Percentiles rank a stretch among this genome's conserved stretches.
Evolutionary conservation across 1,140 invertebrate genomes (phyloP).

Genomic region (Euura lappo): DNA sequence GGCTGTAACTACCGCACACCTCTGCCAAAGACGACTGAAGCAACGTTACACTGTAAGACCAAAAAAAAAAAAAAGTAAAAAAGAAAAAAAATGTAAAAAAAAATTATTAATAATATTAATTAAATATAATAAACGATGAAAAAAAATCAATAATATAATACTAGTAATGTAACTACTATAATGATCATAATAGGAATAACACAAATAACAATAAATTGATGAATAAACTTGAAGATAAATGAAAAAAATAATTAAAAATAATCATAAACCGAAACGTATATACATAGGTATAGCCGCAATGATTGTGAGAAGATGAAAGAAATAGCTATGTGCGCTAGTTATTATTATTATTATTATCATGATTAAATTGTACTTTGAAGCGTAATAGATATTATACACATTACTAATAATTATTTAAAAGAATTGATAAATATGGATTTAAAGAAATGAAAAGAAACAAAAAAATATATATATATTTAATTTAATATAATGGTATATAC

Average conservation of each 20-base stretch:
- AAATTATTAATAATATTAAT: conserved; percentile 5
- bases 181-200: conserved; percentile 19
- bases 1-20: conserved; percentile 34
- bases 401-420: conserved; percentile 22
- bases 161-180: conserved; percentile 2
- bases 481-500: conserved; percentile 22
- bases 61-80: conserved; percentile 36
- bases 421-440: conserved; percentile 32
- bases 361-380: conserved; percentile 13
- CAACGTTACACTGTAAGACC: conserved; percentile 47
- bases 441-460: conserved; percentile 18
- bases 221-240: conserved; percentile 10
- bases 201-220: conserved; percentile 20
- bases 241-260: no score
- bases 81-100: conserved; percentile 25
- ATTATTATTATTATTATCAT: conserved; percentile 17
- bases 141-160: conserved; percentile 14
- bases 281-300: conserved; percentile 28
- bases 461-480: conserved; percentile 32
- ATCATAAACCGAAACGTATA: conserved; percentile 17
- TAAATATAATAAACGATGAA: conserved; percentile 6
- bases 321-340: conserved; percentile 27
- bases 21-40: conserved; percentile 55
- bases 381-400: conserved; percentile 19
- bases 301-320: conserved; percentile 7